phyloP scores from a whole-genome alignment of 2,888 invertebrate species.

The Imbricaverruca yamaguchii region DNA sequence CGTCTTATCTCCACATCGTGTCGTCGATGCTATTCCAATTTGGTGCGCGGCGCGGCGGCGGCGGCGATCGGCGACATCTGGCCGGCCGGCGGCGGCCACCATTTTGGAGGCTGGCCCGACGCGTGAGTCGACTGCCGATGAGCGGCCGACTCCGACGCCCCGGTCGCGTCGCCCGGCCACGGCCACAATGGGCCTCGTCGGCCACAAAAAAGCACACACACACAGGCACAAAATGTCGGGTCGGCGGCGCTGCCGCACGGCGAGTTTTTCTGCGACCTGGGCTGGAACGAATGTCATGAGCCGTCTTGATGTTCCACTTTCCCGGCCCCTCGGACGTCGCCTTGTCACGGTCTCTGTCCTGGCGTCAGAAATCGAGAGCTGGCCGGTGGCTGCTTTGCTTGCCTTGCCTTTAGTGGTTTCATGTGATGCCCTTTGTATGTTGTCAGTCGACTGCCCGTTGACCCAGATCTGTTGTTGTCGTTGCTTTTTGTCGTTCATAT shows the following conservation, averaged over 20 bases:
- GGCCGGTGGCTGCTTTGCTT: too few relatives aligned
- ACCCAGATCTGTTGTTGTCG: too few relatives aligned
- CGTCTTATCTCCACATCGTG: neutral
- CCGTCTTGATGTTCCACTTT: too few relatives aligned
- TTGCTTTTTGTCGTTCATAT: too few relatives aligned
- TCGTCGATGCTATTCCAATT: constrained; percentile 14
- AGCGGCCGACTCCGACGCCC: neutral
- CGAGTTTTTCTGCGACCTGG: neutral
- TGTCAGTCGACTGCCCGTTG: too few relatives aligned
- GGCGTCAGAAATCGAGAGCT: too few relatives aligned
- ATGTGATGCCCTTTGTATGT: too few relatives aligned
- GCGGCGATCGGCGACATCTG: neutral
- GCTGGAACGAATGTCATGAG: neutral
- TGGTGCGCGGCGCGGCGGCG: neutral
- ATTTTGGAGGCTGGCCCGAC: neutral
- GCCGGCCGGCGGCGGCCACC: neutral
- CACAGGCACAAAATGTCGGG: neutral
- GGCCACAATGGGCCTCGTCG: neutral
- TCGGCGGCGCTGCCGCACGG: neutral
- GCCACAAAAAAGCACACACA: too few relatives aligned
- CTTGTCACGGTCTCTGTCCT: too few relatives aligned
- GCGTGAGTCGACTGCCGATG: neutral
- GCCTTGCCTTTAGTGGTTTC: too few relatives aligned
- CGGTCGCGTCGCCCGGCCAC: neutral
- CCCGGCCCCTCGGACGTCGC: too few relatives aligned